These are phyloP conservation scores for Eulemur macaco DNA, from an alignment of 2,113 vertebrate genomes.

Conservation along the genomic window DNA sequence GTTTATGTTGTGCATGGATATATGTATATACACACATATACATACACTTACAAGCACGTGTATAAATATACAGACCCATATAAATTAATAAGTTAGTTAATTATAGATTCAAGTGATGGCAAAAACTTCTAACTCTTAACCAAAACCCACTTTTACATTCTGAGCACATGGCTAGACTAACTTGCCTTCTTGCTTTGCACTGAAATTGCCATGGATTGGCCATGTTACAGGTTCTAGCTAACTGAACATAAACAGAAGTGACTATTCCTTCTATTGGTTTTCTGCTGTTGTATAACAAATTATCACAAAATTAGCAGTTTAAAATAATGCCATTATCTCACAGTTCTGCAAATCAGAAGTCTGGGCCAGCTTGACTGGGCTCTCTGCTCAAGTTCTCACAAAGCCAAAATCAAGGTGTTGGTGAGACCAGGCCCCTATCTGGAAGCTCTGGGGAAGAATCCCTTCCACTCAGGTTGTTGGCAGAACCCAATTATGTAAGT, in stretches of 20 bases:
- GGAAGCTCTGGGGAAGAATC: background rate
- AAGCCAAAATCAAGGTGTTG: background rate
- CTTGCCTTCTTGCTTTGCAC: background rate
- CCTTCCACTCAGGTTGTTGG: too few species aligned
- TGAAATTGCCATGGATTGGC: background rate
- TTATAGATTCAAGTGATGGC: background rate
- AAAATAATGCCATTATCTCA: background rate
- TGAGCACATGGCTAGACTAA: background rate
- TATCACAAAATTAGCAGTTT: background rate
- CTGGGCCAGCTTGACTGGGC: background rate
- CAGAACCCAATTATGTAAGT: background rate
- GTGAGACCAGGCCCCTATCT: background rate
- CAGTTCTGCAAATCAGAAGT: background rate
- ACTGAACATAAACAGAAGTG: background rate
- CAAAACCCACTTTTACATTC: background rate
- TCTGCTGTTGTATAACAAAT: constrained; percentile 9
- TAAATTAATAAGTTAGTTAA: background rate
- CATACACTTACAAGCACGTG: background rate
- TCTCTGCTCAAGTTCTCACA: background rate
- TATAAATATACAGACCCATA: background rate
- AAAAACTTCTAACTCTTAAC: background rate
- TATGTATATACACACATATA: background rate
- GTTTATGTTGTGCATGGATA: background rate
- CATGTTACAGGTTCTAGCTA: background rate
- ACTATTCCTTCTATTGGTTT: background rate